Evolutionary conservation across 2,888 invertebrate species (phyloP), one percentile per base, ranked within the genome.

Genomic region (Tetramorium bicarinatum): DNA sequence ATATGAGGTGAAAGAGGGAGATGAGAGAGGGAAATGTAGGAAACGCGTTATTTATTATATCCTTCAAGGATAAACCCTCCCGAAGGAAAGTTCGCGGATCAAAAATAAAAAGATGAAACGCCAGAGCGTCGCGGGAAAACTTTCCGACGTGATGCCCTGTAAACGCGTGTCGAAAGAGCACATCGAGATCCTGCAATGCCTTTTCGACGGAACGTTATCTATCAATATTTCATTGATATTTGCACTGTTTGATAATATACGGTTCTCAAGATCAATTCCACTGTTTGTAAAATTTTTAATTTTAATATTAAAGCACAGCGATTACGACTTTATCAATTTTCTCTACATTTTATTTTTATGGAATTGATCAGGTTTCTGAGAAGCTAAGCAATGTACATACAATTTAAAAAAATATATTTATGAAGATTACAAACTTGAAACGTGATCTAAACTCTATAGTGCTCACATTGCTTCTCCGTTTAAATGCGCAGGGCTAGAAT

Each of bases 11-110:
- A 44, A 34, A 21, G 15, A 29, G 38, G 4, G 18, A 11, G 38
- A n/a, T 0, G 34, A 7, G 4, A 3, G 11, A 1, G 34, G 7
- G 18, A 72, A 18, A 44, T 67, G 71, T 21, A 47, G 47, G 47
- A 80, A 44, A 59, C 7, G 44, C 47, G 34, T 80, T 71, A 71
- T 80, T 71, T 71, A 71, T 71, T 56, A 59, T 29, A 29, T 47
- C 8, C 29, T 71, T 49, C 6, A 3, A 6, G 47, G 56, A 41
- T 47, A 44, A 67, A 29, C 7, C 0, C 13, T n/a, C n/a, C 3
- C 3, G 41, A 44, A 41, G 21, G 15, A 54, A 76, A 64, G 66
- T 76, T 66, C 3, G 44, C 34, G 34, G 25, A 77, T 56, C 29
- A 25, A 44, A 67, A 66, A 67, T 56, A 18, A 21, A 34, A 18